Evolutionary conservation across 2,113 vertebrate species (phyloP).

Genomic region (Sebastes schlegelii): DNA sequence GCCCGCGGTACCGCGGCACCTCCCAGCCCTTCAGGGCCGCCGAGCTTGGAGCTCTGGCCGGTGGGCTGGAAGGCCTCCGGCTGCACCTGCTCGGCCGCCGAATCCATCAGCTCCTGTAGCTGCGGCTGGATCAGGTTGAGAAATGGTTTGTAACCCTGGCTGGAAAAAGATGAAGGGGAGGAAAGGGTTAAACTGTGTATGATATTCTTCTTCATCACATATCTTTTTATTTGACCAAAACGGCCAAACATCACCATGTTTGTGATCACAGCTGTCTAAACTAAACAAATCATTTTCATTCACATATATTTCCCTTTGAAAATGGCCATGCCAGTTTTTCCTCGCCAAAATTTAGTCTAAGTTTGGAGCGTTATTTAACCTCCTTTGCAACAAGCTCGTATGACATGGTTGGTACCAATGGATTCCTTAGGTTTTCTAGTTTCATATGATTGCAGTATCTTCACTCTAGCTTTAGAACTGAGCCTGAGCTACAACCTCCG

Average conservation of each 20-base stretch:
- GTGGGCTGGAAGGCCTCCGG: constrained; percentile 92
- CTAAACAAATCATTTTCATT: no score
- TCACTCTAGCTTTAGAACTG: no score
- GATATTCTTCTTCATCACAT: not conserved
- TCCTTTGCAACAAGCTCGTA: no score
- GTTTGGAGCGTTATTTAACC: no score
- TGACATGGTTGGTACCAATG: no score
- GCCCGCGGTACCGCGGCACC: constrained; percentile 75
- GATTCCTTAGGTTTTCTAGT: no score
- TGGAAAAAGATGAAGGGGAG: constrained; percentile 58
- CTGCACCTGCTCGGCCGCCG: constrained; percentile 85
- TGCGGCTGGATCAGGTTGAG: constrained; percentile 94
- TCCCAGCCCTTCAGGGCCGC: constrained; percentile 76
- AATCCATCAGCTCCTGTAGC: constrained; percentile 91
- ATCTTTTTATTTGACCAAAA: not conserved
- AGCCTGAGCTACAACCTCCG: no score
- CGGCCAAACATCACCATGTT: not conserved
- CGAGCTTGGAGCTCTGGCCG: constrained; percentile 84
- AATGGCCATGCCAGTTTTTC: no score
- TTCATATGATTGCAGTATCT: no score
- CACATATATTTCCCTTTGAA: no score
- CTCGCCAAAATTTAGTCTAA: no score
- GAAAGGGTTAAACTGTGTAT: not conserved
- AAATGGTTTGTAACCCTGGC: constrained; percentile 98
- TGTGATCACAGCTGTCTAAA: not conserved